Conservation (phyloP, 2,888 invertebrate genomes). For the Dryadula phaetusa region DNA sequence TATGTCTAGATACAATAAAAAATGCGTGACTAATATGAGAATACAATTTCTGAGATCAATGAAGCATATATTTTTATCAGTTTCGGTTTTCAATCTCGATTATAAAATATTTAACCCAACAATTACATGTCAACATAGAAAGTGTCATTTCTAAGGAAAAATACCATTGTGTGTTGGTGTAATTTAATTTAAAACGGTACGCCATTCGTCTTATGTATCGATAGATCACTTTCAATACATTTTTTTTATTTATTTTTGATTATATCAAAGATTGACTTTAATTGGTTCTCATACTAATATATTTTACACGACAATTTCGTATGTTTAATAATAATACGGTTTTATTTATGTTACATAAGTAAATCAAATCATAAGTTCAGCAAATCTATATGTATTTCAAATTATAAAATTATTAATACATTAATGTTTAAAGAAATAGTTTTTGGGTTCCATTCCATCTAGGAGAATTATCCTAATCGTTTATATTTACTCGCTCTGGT, state of each 20-base stretch:
- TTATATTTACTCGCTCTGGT: too few species aligned
- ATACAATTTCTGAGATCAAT: slow-evolving; percentile 9
- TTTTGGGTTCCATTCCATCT: too few species aligned
- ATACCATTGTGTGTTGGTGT: background rate
- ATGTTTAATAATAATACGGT: background rate
- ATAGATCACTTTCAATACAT: background rate
- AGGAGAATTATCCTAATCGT: too few species aligned
- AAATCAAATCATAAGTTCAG: too few species aligned
- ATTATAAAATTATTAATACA: too few species aligned
- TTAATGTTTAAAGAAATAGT: too few species aligned
- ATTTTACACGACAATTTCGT: background rate
- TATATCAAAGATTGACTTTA: background rate
- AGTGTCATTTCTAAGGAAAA: slow-evolving; percentile 41
- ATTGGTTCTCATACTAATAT: background rate
- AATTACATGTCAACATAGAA: slow-evolving; percentile 32
- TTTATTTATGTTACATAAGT: background rate
- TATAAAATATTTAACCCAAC: slow-evolving; percentile 20
- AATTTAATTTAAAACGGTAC: slow-evolving; percentile 15
- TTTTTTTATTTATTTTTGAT: background rate
- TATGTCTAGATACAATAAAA: slow-evolving; percentile 18
- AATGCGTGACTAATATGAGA: slow-evolving; percentile 9
- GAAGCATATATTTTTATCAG: slow-evolving; percentile 11
- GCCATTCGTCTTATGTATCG: background rate
- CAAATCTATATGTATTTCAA: too few species aligned
- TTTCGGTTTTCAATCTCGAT: slow-evolving; percentile 9